phyloP scores from a whole-genome alignment of 2,113 vertebrate species.

The Grammatotria lemairii region DNA sequence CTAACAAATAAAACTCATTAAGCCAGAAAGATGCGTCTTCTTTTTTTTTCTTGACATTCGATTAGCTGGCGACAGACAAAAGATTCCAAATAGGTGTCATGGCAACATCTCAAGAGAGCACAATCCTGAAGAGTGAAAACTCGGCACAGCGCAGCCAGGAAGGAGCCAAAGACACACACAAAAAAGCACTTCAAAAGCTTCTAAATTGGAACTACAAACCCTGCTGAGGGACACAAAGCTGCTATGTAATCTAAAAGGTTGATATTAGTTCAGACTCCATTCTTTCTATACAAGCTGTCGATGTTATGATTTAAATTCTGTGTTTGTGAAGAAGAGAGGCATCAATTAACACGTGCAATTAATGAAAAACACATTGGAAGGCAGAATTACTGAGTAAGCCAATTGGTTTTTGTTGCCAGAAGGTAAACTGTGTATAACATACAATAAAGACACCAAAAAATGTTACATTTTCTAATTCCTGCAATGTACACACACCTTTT shows the following conservation, averaged over 20 bases:
- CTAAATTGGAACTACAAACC: constrained; percentile 51
- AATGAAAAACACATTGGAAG: not conserved
- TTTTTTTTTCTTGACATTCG: constrained; percentile 4
- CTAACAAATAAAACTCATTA: constrained; percentile 23
- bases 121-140: constrained; percentile 36
- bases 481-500: not conserved
- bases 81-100: constrained; percentile 66
- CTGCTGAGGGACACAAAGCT: constrained; percentile 49
- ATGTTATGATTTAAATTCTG: not conserved
- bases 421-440: not conserved
- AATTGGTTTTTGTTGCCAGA: not conserved
- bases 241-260: constrained; percentile 42
- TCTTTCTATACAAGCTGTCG: not conserved
- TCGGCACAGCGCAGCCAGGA: constrained; percentile 30
- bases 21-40: not conserved
- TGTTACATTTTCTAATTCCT: not conserved
- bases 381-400: not conserved
- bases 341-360: not conserved
- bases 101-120: constrained; percentile 66
- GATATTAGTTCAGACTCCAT: constrained; percentile 32
- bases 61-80: constrained; percentile 57
- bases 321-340: not conserved
- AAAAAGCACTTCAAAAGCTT: constrained; percentile 59
- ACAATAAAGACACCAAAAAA: not conserved
- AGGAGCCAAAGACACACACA: constrained; percentile 37